phyloP scores from a whole-genome alignment of 2,113 vertebrate species.

The Urocolius indicus region DNA sequence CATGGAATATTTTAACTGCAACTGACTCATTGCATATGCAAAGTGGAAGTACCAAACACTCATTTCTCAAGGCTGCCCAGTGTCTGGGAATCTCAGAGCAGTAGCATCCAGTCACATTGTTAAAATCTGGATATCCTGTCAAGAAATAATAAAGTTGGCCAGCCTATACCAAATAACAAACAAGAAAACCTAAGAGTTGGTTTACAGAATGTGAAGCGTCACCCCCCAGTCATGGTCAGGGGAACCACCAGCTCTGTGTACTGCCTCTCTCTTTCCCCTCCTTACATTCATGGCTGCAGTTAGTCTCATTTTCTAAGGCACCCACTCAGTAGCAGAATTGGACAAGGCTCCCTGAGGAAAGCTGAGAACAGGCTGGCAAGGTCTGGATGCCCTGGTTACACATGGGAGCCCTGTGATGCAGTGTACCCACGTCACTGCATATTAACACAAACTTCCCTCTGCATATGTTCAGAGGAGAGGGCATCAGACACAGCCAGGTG shows the following conservation, averaged over 20 bases:
- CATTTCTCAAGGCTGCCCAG: not conserved
- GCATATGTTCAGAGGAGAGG: accelerated
- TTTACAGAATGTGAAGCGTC: not conserved
- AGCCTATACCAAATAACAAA: not conserved
- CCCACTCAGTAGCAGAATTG: not conserved
- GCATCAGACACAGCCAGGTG: not conserved
- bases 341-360: not conserved
- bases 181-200: not conserved
- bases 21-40: not conserved
- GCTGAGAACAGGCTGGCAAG: not conserved
- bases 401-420: not conserved
- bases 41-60: not conserved
- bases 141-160: not conserved
- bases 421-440: accelerated
- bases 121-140: not conserved
- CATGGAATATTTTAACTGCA: not conserved
- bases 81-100: not conserved
- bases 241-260: not conserved
- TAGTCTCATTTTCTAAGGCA: not conserved
- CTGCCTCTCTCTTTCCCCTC: not conserved
- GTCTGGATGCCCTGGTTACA: not conserved
- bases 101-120: not conserved
- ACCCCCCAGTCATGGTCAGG: not conserved
- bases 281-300: not conserved
- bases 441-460: not conserved